Conservation (phyloP, 2,113 vertebrate genomes). For the Alligator sinensis region DNA sequence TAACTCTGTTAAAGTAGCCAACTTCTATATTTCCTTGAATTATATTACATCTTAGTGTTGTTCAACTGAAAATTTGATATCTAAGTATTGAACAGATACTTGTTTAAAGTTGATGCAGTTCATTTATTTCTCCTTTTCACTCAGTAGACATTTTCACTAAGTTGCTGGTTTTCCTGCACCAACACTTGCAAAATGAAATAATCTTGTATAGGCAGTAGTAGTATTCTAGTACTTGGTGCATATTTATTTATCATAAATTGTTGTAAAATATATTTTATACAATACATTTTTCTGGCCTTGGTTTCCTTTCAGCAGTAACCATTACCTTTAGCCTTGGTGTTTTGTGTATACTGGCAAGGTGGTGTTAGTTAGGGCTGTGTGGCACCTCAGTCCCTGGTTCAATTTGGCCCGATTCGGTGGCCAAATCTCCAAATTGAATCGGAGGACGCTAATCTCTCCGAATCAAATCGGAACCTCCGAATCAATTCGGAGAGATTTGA, state of each 20-base stretch:
- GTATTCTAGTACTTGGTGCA: background rate
- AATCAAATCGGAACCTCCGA: no score
- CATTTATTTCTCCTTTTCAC: background rate
- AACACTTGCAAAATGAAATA: background rate
- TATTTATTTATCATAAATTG: background rate
- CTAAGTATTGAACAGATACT: background rate
- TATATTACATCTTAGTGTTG: background rate
- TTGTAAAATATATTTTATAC: background rate
- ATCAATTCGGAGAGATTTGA: no score
- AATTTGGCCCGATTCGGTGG: no score
- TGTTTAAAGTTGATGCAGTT: background rate
- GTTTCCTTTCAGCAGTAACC: background rate
- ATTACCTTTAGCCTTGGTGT: background rate
- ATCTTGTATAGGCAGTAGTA: background rate
- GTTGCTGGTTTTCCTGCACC: background rate
- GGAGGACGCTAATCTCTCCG: no score
- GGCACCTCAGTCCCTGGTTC: no score
- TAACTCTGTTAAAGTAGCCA: background rate
- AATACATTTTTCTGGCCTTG: rapidly evolving
- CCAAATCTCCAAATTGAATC: no score
- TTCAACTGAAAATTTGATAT: background rate
- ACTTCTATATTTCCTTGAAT: background rate
- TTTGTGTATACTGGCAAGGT: background rate
- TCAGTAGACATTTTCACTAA: background rate
- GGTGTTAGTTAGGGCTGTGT: background rate